Conservation (phyloP, 2,113 vertebrate species). For the Caloenas nicobarica region DNA sequence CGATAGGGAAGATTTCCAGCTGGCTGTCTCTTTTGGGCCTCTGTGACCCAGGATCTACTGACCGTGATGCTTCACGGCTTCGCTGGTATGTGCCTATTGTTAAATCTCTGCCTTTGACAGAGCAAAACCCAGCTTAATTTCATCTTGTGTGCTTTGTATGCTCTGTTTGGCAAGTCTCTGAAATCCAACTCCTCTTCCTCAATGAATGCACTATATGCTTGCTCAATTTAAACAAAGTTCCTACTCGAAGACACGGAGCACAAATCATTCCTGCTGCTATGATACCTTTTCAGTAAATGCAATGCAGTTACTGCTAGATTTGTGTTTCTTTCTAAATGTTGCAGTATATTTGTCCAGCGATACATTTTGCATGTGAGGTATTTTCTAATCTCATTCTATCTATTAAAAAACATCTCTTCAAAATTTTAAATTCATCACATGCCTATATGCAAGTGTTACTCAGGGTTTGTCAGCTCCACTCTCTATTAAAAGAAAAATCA, state of each 20-base stretch:
- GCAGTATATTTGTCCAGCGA: neutral
- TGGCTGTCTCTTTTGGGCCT: neutral
- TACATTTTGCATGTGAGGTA: neutral
- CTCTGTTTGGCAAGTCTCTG: neutral
- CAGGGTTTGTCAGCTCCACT: neutral
- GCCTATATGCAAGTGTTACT: neutral
- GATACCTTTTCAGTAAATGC: neutral
- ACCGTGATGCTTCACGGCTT: neutral
- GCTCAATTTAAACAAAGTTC: neutral
- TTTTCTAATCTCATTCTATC: neutral
- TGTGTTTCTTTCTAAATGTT: neutral
- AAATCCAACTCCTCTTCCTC: neutral
- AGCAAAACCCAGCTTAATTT: neutral
- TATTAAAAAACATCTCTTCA: neutral
- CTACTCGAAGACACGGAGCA: neutral
- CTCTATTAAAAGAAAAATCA: neutral
- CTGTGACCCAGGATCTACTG: neutral
- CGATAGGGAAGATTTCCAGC: neutral
- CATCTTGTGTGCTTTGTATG: neutral
- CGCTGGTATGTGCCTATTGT: neutral
- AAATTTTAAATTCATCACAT: neutral
- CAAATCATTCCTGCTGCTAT: neutral
- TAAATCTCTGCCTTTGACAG: neutral
- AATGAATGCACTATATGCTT: neutral
- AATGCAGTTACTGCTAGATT: neutral